phyloP scores from a whole-genome alignment of 2,113 vertebrate species.

The Paedocypris sp. region DNA sequence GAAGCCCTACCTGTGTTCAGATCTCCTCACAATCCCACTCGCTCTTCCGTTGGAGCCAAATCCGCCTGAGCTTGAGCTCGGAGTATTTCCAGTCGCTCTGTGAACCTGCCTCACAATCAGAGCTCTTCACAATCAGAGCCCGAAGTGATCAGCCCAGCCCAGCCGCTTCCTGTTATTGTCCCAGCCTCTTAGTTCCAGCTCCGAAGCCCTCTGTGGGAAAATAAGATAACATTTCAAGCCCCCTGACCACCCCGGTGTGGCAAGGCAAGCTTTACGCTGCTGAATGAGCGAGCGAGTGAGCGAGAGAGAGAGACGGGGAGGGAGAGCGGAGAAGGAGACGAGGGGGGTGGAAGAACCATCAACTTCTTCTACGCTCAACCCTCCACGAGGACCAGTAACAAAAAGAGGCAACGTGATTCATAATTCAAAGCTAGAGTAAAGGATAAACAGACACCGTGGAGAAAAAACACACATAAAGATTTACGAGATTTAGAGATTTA shows the following conservation, averaged over 20 bases:
- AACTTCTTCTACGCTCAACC: neutral
- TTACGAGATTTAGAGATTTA: too few relatives aligned
- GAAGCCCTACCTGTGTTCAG: slow-evolving; percentile 5
- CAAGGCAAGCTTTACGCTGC: slow-evolving; percentile 32
- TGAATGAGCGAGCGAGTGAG: slow-evolving; percentile 24
- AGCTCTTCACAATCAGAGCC: slow-evolving; percentile 43
- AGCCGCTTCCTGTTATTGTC: slow-evolving; percentile 77
- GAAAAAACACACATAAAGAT: too few relatives aligned
- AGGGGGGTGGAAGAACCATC: slow-evolving; percentile 3
- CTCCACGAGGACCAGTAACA: neutral
- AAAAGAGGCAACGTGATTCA: slow-evolving; percentile 42
- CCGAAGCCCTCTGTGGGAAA: slow-evolving; percentile 19
- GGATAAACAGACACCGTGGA: slow-evolving; percentile 70
- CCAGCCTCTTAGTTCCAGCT: slow-evolving; percentile 28
- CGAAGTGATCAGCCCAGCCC: slow-evolving; percentile 58
- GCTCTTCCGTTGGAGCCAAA: neutral
- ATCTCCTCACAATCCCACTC: neutral
- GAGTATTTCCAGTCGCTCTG: neutral
- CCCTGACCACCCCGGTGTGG: slow-evolving; percentile 17
- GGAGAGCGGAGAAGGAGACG: slow-evolving; percentile 10
- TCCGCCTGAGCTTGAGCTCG: neutral
- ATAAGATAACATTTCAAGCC: slow-evolving; percentile 1
- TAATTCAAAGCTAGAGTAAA: slow-evolving; percentile 64
- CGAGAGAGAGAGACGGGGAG: slow-evolving; percentile 1
- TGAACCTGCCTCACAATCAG: slow-evolving; percentile 36